These are phyloP conservation scores for Nesogale talazaci DNA, from an alignment of 2,113 vertebrate species.

Conservation along the genomic window DNA sequence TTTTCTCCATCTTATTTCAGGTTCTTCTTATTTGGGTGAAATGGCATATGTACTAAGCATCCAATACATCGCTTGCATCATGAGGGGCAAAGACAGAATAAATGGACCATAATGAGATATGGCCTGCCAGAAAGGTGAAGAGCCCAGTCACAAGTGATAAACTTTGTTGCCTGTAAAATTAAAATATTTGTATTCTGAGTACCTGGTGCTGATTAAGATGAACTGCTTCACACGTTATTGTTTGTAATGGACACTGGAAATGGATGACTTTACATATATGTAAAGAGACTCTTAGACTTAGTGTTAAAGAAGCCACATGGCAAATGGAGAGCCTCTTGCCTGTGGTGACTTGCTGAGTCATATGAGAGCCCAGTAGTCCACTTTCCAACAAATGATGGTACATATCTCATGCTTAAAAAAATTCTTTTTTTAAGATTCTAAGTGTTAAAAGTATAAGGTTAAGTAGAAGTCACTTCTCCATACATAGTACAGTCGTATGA, in stretches of 20 bases:
- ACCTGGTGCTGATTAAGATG: background rate
- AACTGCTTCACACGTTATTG: background rate
- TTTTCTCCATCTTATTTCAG: conserved; percentile 4
- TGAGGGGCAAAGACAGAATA: background rate
- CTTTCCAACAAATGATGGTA: background rate
- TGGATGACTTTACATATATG: background rate
- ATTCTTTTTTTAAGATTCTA: background rate
- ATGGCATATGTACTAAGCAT: background rate
- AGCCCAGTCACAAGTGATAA: conserved; percentile 6
- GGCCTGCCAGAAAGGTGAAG: background rate
- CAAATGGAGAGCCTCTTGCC: background rate
- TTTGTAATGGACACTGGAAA: background rate
- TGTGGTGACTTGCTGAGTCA: background rate
- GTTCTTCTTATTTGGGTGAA: conserved; percentile 31
- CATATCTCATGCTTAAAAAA: background rate
- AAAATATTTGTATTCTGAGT: conserved; percentile 19
- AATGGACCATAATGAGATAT: background rate
- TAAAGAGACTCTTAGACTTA: background rate
- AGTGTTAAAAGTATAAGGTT: background rate
- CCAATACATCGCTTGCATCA: conserved; percentile 15
- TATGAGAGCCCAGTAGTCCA: background rate
- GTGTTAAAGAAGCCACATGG: background rate
- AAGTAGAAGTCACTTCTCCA: conserved; percentile 2
- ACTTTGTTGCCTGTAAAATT: conserved; percentile 32
- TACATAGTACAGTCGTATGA: background rate